These are phyloP conservation scores for Actinernus sp. DNA, from an alignment of 92 coral and sea anemone genomes.

Conservation along the genomic window DNA sequence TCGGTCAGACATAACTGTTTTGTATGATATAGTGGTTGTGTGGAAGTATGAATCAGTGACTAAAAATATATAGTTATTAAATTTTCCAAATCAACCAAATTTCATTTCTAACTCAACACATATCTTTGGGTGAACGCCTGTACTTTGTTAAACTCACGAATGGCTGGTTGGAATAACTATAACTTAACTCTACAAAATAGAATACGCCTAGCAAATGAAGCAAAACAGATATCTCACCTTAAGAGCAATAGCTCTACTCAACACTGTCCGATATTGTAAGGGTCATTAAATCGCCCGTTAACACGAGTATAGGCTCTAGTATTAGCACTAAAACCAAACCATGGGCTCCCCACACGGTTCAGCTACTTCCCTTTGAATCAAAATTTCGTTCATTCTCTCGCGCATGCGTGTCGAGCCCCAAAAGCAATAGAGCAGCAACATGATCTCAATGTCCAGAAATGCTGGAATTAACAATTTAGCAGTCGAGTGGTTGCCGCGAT, in stretches of 20 bases:
- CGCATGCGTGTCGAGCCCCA: background rate
- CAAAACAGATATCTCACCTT: too few relatives aligned
- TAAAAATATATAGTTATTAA: too few relatives aligned
- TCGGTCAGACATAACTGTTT: too few relatives aligned
- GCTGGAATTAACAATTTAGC: background rate
- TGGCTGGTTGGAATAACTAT: too few relatives aligned
- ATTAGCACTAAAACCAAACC: background rate
- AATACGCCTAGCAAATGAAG: too few relatives aligned
- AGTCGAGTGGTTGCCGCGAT: conserved; percentile 5
- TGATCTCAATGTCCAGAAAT: conserved; percentile 13
- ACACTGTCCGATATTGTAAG: background rate
- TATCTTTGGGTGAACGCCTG: too few relatives aligned
- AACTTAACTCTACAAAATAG: too few relatives aligned
- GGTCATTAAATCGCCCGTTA: conserved; percentile 6
- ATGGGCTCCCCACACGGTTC: background rate
- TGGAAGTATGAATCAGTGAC: too few relatives aligned
- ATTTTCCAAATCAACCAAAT: too few relatives aligned
- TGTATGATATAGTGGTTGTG: too few relatives aligned
- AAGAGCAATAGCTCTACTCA: background rate
- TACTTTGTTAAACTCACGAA: too few relatives aligned
- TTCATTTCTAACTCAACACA: too few relatives aligned
- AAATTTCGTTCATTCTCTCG: background rate
- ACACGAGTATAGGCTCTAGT: background rate
- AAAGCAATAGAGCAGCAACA: background rate
- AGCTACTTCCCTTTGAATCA: background rate